phyloP scores from a whole-genome alignment of 2,888 invertebrate species.

The Piscicola geometra region DNA sequence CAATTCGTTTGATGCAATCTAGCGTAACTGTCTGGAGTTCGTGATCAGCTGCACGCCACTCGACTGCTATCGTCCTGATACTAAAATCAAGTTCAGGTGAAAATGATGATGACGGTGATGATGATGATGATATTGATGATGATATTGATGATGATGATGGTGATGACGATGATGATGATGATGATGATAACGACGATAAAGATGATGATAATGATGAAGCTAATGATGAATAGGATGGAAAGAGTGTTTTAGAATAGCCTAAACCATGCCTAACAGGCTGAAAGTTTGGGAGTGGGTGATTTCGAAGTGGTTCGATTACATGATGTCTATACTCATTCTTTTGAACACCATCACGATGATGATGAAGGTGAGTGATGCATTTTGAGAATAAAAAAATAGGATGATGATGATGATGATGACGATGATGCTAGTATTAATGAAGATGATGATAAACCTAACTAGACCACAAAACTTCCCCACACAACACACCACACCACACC shows the following conservation, averaged over 20 bases:
- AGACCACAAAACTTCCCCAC: no score
- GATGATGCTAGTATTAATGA: no score
- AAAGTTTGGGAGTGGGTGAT: slow-evolving; percentile 27
- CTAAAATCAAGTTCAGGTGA: slow-evolving; percentile 17
- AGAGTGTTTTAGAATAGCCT: background rate
- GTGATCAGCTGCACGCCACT: slow-evolving; percentile 34
- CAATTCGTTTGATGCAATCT: no score
- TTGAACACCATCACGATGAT: slow-evolving; percentile 36
- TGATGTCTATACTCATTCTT: slow-evolving; percentile 28
- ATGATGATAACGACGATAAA: background rate
- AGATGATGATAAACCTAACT: no score
- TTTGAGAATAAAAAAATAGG: no score
- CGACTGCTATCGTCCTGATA: slow-evolving; percentile 31
- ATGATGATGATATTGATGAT: slow-evolving; percentile 21
- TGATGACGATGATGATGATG: slow-evolving; percentile 2
- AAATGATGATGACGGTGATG: slow-evolving; percentile 1
- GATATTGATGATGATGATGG: background rate
- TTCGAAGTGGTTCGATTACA: slow-evolving; percentile 32
- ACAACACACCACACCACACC: background rate
- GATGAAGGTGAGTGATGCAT: slow-evolving; percentile 36
- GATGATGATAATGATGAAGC: background rate
- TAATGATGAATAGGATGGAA: no score
- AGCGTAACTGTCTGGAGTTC: slow-evolving; percentile 37
- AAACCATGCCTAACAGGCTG: background rate
- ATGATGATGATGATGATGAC: no score